Conservation (phyloP, 2,797 vertebrate species). For the Sebastiscus albofasciatus region DNA sequence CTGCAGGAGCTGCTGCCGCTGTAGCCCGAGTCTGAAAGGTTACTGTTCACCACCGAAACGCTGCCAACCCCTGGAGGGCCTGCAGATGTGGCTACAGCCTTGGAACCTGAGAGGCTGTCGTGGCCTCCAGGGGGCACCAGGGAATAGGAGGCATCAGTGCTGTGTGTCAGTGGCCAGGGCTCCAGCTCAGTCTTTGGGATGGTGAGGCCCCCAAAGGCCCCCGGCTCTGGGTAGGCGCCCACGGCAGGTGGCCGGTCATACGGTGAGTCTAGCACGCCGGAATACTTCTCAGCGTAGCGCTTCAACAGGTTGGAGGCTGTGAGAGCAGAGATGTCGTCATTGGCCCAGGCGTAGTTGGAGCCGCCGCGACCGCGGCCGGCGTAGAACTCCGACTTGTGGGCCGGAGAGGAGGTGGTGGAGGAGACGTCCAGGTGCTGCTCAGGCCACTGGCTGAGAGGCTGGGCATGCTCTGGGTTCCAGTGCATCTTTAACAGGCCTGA, state of each 20-base stretch:
- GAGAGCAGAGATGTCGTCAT: conserved; percentile 97
- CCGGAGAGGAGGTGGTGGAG: conserved; percentile 95
- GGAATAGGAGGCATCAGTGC: conserved; percentile 87
- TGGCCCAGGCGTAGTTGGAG: conserved; percentile 96
- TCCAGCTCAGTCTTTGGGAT: conserved; percentile 91
- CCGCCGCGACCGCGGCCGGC: conserved; percentile 86
- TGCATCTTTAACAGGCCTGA: conserved; percentile 98
- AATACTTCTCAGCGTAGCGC: conserved; percentile 98
- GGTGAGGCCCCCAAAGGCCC: conserved; percentile 84
- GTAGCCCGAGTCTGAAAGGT: conserved; percentile 86
- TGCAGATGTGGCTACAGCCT: conserved; percentile 77
- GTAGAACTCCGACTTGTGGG: conserved; percentile 93
- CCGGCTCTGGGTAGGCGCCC: conserved; percentile 86
- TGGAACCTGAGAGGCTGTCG: conserved; percentile 87
- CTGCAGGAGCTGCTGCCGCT: conserved; percentile 86
- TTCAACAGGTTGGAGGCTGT: conserved; percentile 98
- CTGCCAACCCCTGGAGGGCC: conserved; percentile 84
- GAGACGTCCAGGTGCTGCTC: conserved; percentile 99
- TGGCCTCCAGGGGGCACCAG: conserved; percentile 87
- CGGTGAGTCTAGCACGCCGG: conserved; percentile 90
- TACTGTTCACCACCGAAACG: conserved; percentile 85
- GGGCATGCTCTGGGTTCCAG: conserved; percentile 99
- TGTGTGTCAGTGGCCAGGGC: conserved; percentile 89
- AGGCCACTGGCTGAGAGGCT: conserved; percentile 98
- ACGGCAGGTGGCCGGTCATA: conserved; percentile 90